Conservation (phyloP, 2,888 invertebrate species). For the Aspidiotus rigidus region DNA sequence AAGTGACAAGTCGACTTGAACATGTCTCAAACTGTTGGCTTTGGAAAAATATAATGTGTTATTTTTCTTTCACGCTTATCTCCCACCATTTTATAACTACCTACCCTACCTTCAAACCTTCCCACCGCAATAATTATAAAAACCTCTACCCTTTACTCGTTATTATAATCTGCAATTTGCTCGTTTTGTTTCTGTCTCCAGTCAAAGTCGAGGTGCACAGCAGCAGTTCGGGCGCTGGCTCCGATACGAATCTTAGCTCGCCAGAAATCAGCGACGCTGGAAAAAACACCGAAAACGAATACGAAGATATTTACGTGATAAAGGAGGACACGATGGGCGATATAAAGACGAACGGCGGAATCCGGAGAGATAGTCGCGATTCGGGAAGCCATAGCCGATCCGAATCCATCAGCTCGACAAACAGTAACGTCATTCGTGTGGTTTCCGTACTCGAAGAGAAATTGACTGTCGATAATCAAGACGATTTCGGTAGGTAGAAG, state of each 20-base stretch:
- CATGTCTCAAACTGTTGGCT: no score
- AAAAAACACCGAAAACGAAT: constrained; percentile 55
- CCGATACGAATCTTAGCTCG: constrained; percentile 54
- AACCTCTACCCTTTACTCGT: no score
- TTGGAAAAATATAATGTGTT: no score
- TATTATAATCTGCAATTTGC: no score
- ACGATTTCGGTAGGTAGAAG: constrained; percentile 18
- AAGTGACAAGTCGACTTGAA: no score
- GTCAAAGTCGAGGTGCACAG: constrained; percentile 78
- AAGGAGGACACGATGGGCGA: constrained; percentile 34
- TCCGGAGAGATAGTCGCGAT: constrained; percentile 44
- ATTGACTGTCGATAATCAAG: constrained; percentile 14
- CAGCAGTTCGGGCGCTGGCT: constrained; percentile 53
- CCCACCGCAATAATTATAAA: no score
- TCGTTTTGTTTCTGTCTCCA: constrained; percentile 42
- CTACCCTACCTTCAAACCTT: no score
- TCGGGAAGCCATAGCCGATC: constrained; percentile 68
- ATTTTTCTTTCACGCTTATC: no score
- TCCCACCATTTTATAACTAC: no score
- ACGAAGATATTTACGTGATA: constrained; percentile 71
- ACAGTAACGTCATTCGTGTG: constrained; percentile 40
- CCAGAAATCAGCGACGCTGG: constrained; percentile 46
- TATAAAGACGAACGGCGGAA: constrained; percentile 29
- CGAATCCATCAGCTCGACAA: constrained; percentile 47
- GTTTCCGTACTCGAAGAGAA: constrained; percentile 19